Evolutionary conservation across 1,140 invertebrate species (phyloP), one percentile per base, ranked within the genome.

Genomic region (Eciton burchellii): DNA sequence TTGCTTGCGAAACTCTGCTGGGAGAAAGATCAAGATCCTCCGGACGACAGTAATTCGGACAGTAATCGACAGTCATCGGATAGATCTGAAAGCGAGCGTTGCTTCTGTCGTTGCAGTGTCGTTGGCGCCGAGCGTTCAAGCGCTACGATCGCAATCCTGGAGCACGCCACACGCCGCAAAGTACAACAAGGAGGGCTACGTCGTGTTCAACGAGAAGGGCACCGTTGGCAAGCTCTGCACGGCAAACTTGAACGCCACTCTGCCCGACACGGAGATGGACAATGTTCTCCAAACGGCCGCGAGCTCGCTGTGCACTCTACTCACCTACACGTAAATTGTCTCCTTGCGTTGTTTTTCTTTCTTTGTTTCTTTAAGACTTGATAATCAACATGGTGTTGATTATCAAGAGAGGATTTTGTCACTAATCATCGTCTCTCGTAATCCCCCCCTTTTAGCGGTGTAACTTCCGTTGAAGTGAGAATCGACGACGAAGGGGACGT

Each of bases 131-230:
- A 96, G 95, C 73, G 93, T 97, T 24, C 92, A 95, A 0, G 93
- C 94, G 56, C 91, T 96, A 77, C 93, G 94, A 82, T 94, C 95
- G 72, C 93, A 94, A 52, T 94, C 94, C 16, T 91, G 94, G 66
- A 92, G 95, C 84, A 96, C 95, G 0, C 96, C 96, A 0, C 95
- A 97, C 86, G 94, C 96, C 26, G 93, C 95, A 0, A 94, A 95
- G 76, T 97, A 97, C 81, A 95, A 95, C 79, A 94, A 95, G 56
- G 95, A 96, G 83, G 97, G 97, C 3, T 97, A 96, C 92, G 96
- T 97, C 0, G 95, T 97, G 70, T 98, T 97, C 94, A 97, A 97
- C 72, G 97, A 98, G 92, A 97, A 97, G 88, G 97, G 97, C 9
- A 95, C 95, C n/a, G 92, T 95, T 21, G 97, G 97, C 45, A 98